Base-by-base conservation (phyloP, 1,140 invertebrate species). In the Heterodera schachtii region DNA sequence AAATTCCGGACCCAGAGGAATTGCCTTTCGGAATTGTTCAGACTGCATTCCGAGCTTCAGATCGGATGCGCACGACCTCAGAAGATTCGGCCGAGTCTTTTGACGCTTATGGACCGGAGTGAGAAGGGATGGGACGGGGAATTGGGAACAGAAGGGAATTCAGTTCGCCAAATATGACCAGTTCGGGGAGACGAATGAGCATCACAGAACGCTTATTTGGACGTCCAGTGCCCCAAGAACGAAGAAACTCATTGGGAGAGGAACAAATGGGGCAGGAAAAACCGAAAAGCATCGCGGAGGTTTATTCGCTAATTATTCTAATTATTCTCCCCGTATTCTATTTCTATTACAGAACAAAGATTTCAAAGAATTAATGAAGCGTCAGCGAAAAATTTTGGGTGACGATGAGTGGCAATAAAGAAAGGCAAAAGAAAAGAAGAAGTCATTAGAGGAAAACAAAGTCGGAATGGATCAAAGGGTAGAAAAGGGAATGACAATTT, bases 201-300 rank as follows among this genome's bases (percentile, higher is more conserved):
- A 43, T 78, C 11, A 78, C 77, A 6, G 77, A 78, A 78, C 77
- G 70, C 66, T 78, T 78, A 21, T 78, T 78, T 69, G 77, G 77
- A 1, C 49, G 64, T 41, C 70, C 77, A 47, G 49, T 78, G 77
- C 64, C 77, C 44, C 77, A 47, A n/a, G 66, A 69, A n/a, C 77
- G 41, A 31, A 66, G 57, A 4, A 69, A 69, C 13, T 78, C 77
- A 6, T 13, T 71, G 21, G 69, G 69, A 11, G 69, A 71, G 21
- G 69, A 71, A 69, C 76, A 78, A 67, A 46, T 19, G 31, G 70
- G 49, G 21, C 47, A 44, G 16, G 52, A 78, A 21, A 78, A 57
- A 19, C 47, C 66, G 19, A 77, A 19, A 47, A 78, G 31, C 11
- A 71, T 71, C 69, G 43, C 69, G 11, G 69, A 71, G 69, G 69